These are phyloP conservation scores for Atherinomorus stipes DNA, from an alignment of 2,113 vertebrate species.

Conservation along the genomic window DNA sequence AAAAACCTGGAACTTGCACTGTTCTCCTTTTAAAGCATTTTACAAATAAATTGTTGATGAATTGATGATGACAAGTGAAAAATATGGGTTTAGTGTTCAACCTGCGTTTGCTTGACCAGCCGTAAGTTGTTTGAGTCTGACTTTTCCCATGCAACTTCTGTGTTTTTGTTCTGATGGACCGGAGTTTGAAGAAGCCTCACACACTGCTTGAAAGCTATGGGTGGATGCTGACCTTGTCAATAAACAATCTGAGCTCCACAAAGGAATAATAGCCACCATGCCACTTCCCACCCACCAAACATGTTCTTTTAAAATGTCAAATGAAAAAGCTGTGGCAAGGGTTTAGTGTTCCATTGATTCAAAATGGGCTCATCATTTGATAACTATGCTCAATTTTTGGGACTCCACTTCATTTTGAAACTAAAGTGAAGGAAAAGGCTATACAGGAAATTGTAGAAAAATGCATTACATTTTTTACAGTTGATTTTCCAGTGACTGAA, in stretches of 20 bases:
- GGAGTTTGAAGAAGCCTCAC: slow-evolving; percentile 54
- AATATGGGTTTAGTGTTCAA: background rate
- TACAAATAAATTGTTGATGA: too few species aligned
- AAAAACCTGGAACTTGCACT: too few species aligned
- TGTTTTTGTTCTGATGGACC: slow-evolving; percentile 52
- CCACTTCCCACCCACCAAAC: slow-evolving; percentile 68
- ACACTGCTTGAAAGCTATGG: slow-evolving; percentile 44
- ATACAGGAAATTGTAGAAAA: slow-evolving; percentile 56
- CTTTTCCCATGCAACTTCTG: slow-evolving; percentile 52
- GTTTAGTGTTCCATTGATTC: slow-evolving; percentile 72
- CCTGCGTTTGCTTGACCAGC: slow-evolving; percentile 39
- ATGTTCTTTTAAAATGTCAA: slow-evolving; percentile 77
- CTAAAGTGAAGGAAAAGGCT: slow-evolving; percentile 38
- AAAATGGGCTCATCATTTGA: slow-evolving; percentile 74
- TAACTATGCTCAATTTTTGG: slow-evolving; percentile 60
- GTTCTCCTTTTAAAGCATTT: too few species aligned
- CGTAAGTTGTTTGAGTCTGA: slow-evolving; percentile 34
- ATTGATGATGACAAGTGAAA: too few species aligned
- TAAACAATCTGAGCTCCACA: slow-evolving; percentile 81
- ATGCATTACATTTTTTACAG: slow-evolving; percentile 30
- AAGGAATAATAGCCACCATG: slow-evolving; percentile 73
- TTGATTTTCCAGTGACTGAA: slow-evolving; percentile 11
- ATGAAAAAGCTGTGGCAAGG: slow-evolving; percentile 66
- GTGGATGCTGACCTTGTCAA: slow-evolving; percentile 65
- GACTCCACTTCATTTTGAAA: slow-evolving; percentile 48